Evolutionary conservation across 2,113 vertebrate genomes (phyloP), one percentile per base, ranked within the genome.

Genomic region (Vulpes vulpes): DNA sequence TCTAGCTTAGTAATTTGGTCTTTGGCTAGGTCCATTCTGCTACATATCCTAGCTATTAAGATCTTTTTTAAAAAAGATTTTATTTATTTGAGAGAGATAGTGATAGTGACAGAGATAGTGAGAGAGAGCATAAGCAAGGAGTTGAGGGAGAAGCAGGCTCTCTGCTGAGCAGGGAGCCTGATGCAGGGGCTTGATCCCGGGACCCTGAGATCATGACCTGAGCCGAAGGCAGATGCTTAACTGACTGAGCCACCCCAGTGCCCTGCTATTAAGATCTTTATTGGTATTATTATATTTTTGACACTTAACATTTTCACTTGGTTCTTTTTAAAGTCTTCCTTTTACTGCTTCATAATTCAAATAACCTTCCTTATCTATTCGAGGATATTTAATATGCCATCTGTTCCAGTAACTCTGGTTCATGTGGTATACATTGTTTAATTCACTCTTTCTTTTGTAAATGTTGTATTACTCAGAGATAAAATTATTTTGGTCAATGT

Each of bases 231-330:
- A 43, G 43, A 43, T 43, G 43, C 43, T 43, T 43, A 43, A 43
- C 43, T 43, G 43, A 43, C 43, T 43, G 43, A 43, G 43, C 43
- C 43, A 43, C 43, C 43, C 43, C 43, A 43, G 43, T 43, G 43
- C 43, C 43, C 43, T 43, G 32, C 78, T 89, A 57, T 85, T 97
- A 83, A 94, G 51, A 89, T 91, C 91, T 84, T 96, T 93, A 93
- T 84, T 92, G 65, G 30, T 85, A 80, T 91, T 43, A 93, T 83
- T 67, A 85, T 89, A n/a, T 81, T 89, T 91, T 87, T 97, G 60
- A 95, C 55, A 93, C 67, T 95, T 69, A 78, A 57, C n/a, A 87
- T 91, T 96, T 95, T 88, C 65, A 88, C 65, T 91, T 95, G 81
- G n/a, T 35, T 80, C 81, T 67, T 88, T 95, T 89, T 49, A 89